Evolutionary conservation across 2,888 invertebrate genomes (phyloP).

Genomic region (Amphimallon solstitiale): DNA sequence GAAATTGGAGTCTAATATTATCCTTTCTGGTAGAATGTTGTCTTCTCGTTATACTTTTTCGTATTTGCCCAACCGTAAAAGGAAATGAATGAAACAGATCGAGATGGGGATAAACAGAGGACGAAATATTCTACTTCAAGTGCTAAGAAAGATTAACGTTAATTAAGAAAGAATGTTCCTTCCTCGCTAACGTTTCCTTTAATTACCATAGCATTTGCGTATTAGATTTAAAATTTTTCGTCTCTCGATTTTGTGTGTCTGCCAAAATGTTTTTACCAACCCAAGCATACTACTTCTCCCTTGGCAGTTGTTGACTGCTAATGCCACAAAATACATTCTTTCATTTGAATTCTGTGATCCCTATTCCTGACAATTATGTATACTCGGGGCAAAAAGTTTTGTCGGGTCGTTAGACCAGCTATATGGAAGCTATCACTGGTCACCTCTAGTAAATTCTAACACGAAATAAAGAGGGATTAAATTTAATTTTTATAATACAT

Average conservation of each 20-base stretch:
- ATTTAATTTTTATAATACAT: too few species aligned
- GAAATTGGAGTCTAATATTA: constrained; percentile 5
- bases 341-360: too few species aligned
- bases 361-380: too few species aligned
- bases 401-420: too few species aligned
- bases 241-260: neutral
- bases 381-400: too few species aligned
- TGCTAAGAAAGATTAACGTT: constrained; percentile 32
- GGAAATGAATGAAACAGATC: neutral
- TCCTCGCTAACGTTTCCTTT: constrained; percentile 21
- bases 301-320: too few species aligned
- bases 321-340: too few species aligned
- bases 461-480: too few species aligned
- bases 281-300: too few species aligned
- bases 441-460: too few species aligned
- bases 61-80: neutral
- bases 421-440: too few species aligned
- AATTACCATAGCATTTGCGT: constrained; percentile 30
- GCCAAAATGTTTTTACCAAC: too few species aligned
- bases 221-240: constrained; percentile 21
- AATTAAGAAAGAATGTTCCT: constrained; percentile 29
- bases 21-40: neutral
- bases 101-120: neutral
- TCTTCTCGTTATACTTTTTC: neutral
- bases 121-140: constrained; percentile 14